Base-by-base conservation (phyloP, 2,113 vertebrate species). In the Malurus melanocephalus region DNA sequence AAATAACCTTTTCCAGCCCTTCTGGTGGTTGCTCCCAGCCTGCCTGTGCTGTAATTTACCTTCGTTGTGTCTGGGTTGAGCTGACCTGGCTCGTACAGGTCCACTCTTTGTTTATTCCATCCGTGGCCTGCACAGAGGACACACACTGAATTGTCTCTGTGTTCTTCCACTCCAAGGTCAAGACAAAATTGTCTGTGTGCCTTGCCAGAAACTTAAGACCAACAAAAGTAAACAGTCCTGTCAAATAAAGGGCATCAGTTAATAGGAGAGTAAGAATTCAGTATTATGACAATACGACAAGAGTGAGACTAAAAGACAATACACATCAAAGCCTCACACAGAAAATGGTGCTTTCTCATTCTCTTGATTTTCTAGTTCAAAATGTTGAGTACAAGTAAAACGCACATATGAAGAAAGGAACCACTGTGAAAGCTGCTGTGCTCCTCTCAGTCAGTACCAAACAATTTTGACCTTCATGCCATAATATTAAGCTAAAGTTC, bases 391-490 rank as follows among this genome's bases (percentile, higher is more conserved):
- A 69, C 49, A 79, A 79, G 65, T 32, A 49, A 88, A 48, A 92
- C 55, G 21, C 28, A 84, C 20, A 7, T 32, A 75, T 2, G 42
- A 91, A 88, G 73, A 80, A 74, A 83, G 49, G 72, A 87, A 32
- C 53, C 59, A 62, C 79, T 89, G 88, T 35, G 69, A 84, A 88
- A 73, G 40, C 86, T 68, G 62, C 80, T 86, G 67, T 65, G 67
- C 55, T 79, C 5, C 48, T 79, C 66, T 92, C 71, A 48, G 69
- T 91, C 62, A 56, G 77, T 60, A 78, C 62, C 81, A 79, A 74
- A 85, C 13, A 81, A 66, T 73, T 67, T 76, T 85, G 88, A 93
- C 92, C 90, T 90, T 87, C 80, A 43, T 51, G 52, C 27, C 53
- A 65, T 15, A 73, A 87, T 15, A 90, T 42, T 81, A 91, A 92